phyloP scores from a whole-genome alignment of 2,888 invertebrate species.

The Toxonevra muliebris region DNA sequence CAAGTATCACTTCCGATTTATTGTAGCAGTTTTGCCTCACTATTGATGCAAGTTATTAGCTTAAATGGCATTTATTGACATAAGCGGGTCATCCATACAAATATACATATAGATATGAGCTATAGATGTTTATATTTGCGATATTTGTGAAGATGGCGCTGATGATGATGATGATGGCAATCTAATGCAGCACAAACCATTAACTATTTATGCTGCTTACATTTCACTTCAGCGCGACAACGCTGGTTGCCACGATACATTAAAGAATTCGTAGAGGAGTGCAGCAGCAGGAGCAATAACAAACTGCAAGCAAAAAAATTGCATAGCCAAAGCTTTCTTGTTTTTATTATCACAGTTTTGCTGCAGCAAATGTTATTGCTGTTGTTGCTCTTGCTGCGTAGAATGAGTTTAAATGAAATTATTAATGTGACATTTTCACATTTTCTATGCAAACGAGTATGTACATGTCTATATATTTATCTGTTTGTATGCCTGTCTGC shows the following conservation, averaged over 20 bases:
- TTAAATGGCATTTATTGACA: slow-evolving; percentile 33
- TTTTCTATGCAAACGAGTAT: slow-evolving; percentile 12
- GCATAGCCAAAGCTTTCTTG: too few relatives aligned
- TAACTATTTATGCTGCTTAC: too few relatives aligned
- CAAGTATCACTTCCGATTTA: slow-evolving; percentile 16
- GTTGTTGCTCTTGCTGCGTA: slow-evolving; percentile 25
- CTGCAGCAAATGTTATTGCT: slow-evolving; percentile 13
- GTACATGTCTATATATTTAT: neutral
- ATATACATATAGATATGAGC: too few relatives aligned
- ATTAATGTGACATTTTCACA: slow-evolving; percentile 39
- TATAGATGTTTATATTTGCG: too few relatives aligned
- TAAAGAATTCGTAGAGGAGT: too few relatives aligned
- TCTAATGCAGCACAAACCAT: too few relatives aligned
- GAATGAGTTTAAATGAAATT: slow-evolving; percentile 37
- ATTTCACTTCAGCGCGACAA: too few relatives aligned
- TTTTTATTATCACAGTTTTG: slow-evolving; percentile 1
- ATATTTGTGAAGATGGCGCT: too few relatives aligned
- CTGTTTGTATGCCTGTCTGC: neutral
- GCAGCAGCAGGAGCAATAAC: too few relatives aligned
- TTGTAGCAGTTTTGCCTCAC: neutral
- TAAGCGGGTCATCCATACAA: slow-evolving; percentile 24
- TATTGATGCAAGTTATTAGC: slow-evolving; percentile 27
- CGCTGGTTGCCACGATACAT: too few relatives aligned
- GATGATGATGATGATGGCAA: too few relatives aligned
- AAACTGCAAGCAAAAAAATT: too few relatives aligned